Conservation (phyloP, 2,113 vertebrate genomes). For the Colaptes auratus region DNA sequence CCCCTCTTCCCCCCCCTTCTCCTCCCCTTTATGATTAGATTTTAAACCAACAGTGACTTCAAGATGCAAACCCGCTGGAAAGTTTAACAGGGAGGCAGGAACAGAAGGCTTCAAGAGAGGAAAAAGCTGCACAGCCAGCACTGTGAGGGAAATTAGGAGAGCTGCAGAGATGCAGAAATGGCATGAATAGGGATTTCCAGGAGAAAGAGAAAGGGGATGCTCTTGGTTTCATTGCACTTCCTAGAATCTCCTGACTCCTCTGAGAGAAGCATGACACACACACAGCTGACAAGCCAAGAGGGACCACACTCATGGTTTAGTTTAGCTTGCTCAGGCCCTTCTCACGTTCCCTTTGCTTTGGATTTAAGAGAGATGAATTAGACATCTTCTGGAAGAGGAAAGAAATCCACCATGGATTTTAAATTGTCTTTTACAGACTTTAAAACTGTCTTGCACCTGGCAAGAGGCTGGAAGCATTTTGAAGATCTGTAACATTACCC, state of each 20-base stretch:
- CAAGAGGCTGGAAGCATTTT: background rate
- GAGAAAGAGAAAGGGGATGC: background rate
- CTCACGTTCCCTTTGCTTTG: background rate
- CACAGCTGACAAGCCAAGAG: accelerated
- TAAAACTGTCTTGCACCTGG: background rate
- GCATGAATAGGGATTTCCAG: background rate
- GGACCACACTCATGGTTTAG: accelerated
- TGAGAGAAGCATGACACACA: background rate
- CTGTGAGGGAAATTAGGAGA: background rate
- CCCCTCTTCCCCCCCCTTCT: background rate
- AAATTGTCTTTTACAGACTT: background rate
- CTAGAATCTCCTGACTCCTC: background rate
- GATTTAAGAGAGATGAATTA: background rate
- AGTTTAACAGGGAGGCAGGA: background rate
- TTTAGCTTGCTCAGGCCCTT: background rate
- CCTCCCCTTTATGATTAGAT: slow-evolving; percentile 38
- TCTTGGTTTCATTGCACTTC: background rate
- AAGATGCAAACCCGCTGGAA: background rate
- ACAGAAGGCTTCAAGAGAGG: background rate
- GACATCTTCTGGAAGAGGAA: background rate
- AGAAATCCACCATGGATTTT: background rate
- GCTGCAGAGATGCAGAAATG: background rate
- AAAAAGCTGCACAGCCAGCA: background rate
- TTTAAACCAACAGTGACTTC: slow-evolving; percentile 30
- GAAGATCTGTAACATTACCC: background rate